Evolutionary conservation across 2,113 vertebrate genomes (phyloP).

Genomic region (Orcinus orca): DNA sequence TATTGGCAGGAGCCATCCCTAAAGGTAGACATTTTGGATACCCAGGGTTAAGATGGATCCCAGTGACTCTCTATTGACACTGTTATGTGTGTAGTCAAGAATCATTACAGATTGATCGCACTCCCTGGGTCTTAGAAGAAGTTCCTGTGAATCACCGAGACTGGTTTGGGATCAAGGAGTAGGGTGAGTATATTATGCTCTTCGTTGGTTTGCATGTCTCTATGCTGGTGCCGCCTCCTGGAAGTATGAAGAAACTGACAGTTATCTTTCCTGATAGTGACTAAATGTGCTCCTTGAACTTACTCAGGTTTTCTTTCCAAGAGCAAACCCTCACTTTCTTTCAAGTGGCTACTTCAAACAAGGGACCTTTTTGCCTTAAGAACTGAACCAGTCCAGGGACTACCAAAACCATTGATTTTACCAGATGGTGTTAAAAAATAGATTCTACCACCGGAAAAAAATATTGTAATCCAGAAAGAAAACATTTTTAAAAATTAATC

Average conservation of each 20-base stretch:
- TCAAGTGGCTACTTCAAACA: slow-evolving; percentile 71
- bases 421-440: slow-evolving; percentile 62
- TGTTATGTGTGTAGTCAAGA: slow-evolving; percentile 63
- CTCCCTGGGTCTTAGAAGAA: slow-evolving; percentile 65
- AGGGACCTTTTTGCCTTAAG: slow-evolving; percentile 63
- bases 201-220: slow-evolving; percentile 71
- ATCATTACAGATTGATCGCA: slow-evolving; percentile 59
- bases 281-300: slow-evolving; percentile 72
- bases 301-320: slow-evolving; percentile 60
- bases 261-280: slow-evolving; percentile 55
- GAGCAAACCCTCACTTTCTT: slow-evolving; percentile 67
- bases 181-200: slow-evolving; percentile 77
- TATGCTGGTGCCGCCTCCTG: slow-evolving; percentile 51
- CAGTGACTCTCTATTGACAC: slow-evolving; percentile 74
- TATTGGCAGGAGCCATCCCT: slow-evolving; percentile 61
- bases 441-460: slow-evolving; percentile 23
- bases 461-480: slow-evolving; percentile 62
- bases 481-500: slow-evolving; percentile 46
- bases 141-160: slow-evolving; percentile 59
- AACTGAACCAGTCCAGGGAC: slow-evolving; percentile 60
- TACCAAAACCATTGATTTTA: slow-evolving; percentile 59
- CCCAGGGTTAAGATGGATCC: slow-evolving; percentile 66
- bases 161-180: slow-evolving; percentile 57
- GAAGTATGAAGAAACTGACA: slow-evolving; percentile 62
- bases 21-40: slow-evolving; percentile 71